Percentiles rank a stretch among this genome's conserved stretches.
phyloP scores from a whole-genome alignment of 2,113 vertebrate species.

The Tiliqua scincoides region DNA sequence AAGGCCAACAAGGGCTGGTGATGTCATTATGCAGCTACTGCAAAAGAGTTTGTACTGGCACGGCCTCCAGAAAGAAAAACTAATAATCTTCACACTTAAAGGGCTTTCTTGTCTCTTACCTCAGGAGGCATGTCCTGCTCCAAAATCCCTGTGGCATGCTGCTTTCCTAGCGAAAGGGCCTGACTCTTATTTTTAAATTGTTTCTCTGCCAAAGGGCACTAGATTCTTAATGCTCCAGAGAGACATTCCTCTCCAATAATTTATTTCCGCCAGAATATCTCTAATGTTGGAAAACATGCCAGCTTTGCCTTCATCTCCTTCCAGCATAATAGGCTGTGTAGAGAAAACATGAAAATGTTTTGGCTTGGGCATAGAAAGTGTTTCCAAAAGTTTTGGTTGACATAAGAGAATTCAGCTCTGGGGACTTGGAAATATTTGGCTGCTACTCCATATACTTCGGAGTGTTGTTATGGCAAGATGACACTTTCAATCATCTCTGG shows the following conservation, averaged over 20 bases:
- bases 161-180: slow-evolving; percentile 22
- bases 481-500: slow-evolving; percentile 15
- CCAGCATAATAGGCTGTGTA: slow-evolving; percentile 34
- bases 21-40: slow-evolving; percentile 12
- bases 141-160: slow-evolving; percentile 20
- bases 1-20: slow-evolving; percentile 15
- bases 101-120: neutral
- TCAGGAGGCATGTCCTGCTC: slow-evolving; percentile 1
- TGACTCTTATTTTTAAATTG: slow-evolving; percentile 35
- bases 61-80: slow-evolving; percentile 36
- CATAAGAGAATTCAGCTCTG: neutral
- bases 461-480: slow-evolving; percentile 4
- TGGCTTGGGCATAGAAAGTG: slow-evolving; percentile 28
- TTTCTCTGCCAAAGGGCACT: slow-evolving; percentile 39
- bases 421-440: neutral
- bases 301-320: slow-evolving; percentile 52
- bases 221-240: slow-evolving; percentile 43
- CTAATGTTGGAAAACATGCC: slow-evolving; percentile 47
- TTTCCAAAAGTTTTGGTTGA: slow-evolving; percentile 49
- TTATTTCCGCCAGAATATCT: slow-evolving; percentile 29
- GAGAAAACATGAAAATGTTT: slow-evolving; percentile 32
- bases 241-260: slow-evolving; percentile 49
- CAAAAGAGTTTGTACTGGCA: neutral
- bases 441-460: neutral
- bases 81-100: slow-evolving; percentile 31